Evolutionary conservation across 2,888 invertebrate genomes (phyloP).

Genomic region (Lapara coniferarum): DNA sequence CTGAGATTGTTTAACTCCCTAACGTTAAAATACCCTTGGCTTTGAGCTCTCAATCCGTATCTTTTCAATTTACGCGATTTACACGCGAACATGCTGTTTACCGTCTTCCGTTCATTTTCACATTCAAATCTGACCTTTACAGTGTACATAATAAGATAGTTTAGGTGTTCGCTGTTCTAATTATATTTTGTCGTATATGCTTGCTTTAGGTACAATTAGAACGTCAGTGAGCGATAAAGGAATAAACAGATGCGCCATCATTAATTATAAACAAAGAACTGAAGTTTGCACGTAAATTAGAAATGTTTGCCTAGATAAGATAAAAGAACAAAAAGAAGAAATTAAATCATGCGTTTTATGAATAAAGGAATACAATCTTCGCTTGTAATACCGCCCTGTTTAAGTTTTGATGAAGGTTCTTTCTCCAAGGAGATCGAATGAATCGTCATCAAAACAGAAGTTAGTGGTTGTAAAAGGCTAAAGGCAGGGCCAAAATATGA

Average conservation of each 20-base stretch:
- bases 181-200: constrained; percentile 28
- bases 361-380: too few relatives aligned
- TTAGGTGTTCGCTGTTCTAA: constrained; percentile 7
- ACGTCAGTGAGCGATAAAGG: constrained; percentile 5
- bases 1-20: constrained; percentile 7
- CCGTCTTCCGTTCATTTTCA: constrained; percentile 29
- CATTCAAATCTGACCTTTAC: constrained; percentile 30
- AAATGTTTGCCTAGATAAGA: too few relatives aligned
- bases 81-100: constrained; percentile 31
- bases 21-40: constrained; percentile 29
- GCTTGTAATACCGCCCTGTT: too few relatives aligned
- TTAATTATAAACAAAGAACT: not conserved
- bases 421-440: too few relatives aligned
- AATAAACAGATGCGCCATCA: constrained; percentile 11
- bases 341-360: too few relatives aligned
- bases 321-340: too few relatives aligned
- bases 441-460: too few relatives aligned
- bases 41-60: constrained; percentile 36
- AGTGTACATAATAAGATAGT: not conserved
- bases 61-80: constrained; percentile 50
- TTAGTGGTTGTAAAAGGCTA: too few relatives aligned
- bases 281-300: not conserved
- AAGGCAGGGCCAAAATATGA: too few relatives aligned
- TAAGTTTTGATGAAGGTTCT: too few relatives aligned
- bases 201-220: constrained; percentile 41